Conservation (phyloP, 2,888 invertebrate genomes). For the Synanthedon vespiformis region DNA sequence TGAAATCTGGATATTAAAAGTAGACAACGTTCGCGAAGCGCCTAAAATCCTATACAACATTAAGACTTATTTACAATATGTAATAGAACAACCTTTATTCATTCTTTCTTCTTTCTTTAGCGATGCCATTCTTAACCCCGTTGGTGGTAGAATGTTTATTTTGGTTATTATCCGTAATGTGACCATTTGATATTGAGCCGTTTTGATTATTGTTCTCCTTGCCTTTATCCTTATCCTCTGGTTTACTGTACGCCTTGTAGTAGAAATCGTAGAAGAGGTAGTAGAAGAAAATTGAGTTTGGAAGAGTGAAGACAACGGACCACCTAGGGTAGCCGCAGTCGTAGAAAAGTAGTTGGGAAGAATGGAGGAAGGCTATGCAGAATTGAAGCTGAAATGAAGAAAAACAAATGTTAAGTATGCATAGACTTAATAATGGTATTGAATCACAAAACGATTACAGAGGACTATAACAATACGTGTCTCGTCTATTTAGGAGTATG, state of each 20-base stretch:
- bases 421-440: no score
- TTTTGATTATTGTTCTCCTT: constrained; percentile 27
- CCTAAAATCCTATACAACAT: background rate
- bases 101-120: constrained; percentile 7
- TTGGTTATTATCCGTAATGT: constrained; percentile 3
- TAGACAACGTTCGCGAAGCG: no score
- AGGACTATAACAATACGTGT: no score
- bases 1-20: no score
- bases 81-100: constrained; percentile 7
- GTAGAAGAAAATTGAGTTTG: constrained; percentile 94
- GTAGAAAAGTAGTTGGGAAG: constrained; percentile 84
- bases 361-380: constrained; percentile 87
- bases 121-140: constrained; percentile 9
- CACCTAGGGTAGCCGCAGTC: constrained; percentile 91
- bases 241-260: constrained; percentile 76
- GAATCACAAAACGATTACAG: background rate
- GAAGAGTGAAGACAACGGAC: constrained; percentile 84
- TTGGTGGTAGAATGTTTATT: constrained; percentile 12
- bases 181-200: constrained; percentile 16
- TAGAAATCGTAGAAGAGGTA: constrained; percentile 94
- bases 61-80: background rate
- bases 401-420: constrained; percentile 1
- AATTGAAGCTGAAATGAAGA: constrained; percentile 83
- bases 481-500: no score
- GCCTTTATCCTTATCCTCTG: constrained; percentile 24